Conservation (phyloP, 1,140 invertebrate species). For the Drosophila tani region DNA sequence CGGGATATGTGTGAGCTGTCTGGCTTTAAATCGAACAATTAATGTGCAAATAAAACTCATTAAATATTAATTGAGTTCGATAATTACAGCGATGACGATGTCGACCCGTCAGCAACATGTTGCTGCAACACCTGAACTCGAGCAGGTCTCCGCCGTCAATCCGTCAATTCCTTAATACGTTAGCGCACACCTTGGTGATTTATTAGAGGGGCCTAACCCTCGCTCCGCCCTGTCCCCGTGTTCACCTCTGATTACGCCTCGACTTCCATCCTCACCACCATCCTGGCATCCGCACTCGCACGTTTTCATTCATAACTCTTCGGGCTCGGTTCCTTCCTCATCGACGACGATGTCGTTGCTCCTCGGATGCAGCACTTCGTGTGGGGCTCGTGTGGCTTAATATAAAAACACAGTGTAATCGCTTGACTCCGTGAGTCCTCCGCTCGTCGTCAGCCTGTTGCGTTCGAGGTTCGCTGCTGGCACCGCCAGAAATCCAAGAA, state of each 20-base stretch:
- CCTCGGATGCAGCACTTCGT: constrained; percentile 45
- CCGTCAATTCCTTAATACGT: constrained; percentile 28
- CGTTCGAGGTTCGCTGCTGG: constrained; percentile 60
- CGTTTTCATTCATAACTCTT: constrained; percentile 76
- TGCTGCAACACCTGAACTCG: constrained; percentile 47
- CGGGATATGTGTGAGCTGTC: background rate
- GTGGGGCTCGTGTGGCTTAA: constrained; percentile 50
- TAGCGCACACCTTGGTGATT: constrained; percentile 35
- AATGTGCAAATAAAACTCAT: constrained; percentile 77
- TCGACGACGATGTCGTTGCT: constrained; percentile 17
- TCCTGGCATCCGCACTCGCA: constrained; percentile 36
- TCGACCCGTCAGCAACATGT: constrained; percentile 24
- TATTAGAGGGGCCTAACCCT: constrained; percentile 19
- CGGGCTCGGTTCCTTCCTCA: constrained; percentile 42
- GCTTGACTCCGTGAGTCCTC: constrained; percentile 75
- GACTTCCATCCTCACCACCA: constrained; percentile 6
- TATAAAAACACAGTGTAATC: constrained; percentile 78
- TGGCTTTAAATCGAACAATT: constrained; percentile 65
- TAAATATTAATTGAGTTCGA: constrained; percentile 80
- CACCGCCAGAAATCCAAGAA: constrained; percentile 24
- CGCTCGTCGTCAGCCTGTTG: constrained; percentile 84
- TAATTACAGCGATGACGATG: constrained; percentile 53
- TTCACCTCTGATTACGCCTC: constrained; percentile 17
- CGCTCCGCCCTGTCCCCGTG: constrained; percentile 4
- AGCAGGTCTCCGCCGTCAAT: constrained; percentile 24